Base-by-base conservation (phyloP, 1,140 invertebrate species). In the Tetramorium parvispinum region DNA sequence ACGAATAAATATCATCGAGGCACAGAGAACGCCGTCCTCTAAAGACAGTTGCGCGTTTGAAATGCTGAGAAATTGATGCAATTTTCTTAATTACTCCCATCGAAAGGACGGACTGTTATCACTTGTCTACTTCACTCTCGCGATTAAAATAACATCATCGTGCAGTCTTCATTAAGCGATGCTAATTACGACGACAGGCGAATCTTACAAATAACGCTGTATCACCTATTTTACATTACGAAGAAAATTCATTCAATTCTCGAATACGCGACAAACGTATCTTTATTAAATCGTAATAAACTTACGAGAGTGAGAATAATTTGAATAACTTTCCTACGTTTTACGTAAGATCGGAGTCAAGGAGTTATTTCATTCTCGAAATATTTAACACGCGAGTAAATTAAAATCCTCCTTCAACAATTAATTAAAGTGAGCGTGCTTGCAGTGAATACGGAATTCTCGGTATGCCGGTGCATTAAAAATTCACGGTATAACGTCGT, bases 31-130 rank as follows among this genome's bases (percentile, higher is more conserved):
- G n/a, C 18, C 53, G 40, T 82, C 13, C 7, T 81, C 55, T 73
- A 49, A 68, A 83, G 55, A 73, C 53, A 75, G 68, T 83, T 83
- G 68, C 53, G 68, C 68, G 79, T 83, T 75, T 83, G 68, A 83
- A 75, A 73, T 46, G 68, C 40, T 83, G 68, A 57, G 57, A 83
- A 83, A 83, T 73, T 83, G 79, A 83, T 75, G 79, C 68, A 83
- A 83, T 83, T 75, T 83, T 83, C 68, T 75, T 83, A 83, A 83
- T 83, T 83, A 83, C 79, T 83, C 40, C n/a, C 79, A 83, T 83
- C 53, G 79, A 75, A 75, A 83, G 53, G 27, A 83, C 49, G 32
- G 13, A 81, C 66, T 37, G 66, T 75, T 83, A 59, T 73, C 68
- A 83, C 40, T 68, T 75, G 27, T 24, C 68, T 83, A 43, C 79